Evolutionary conservation across 2,797 vertebrate genomes (phyloP), one percentile per base, ranked within the genome.

Genomic region (Eremophila alpestris): DNA sequence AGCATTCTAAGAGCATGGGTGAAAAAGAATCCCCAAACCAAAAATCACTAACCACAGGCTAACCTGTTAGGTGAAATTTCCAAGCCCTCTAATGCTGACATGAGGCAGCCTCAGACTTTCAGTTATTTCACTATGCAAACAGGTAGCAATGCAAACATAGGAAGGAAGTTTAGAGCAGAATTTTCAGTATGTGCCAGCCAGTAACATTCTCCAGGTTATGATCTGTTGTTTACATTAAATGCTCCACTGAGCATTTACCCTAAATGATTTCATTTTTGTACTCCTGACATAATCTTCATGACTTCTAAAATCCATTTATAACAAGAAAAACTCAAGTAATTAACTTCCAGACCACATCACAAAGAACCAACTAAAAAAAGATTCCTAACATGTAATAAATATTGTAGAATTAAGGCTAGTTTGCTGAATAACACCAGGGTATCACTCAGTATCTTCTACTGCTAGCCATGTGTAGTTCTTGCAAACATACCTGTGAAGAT

Each of bases 401-500:
- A 88, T 7, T 49, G n/a, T 34, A 84, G n/a, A 90, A 94, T 60
- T 78, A 92, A 74, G 38, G 29, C 45, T 94, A 92, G 13, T 82
- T 56, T 76, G 43, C 65, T 74, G 41, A 92, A 54, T 75, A 93
- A 94, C 82, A 91, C 63, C 27, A 43, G 63, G 60, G 63, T 69
- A 51, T 91, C 79, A 87, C 86, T 97, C 92, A 91, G 89, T 90
- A 95, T 71, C 83, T 85, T 93, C 45, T 81, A 69, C 59, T 75
- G 70, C 41, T 77, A 73, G 83, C 51, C 73, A 71, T 64, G 45
- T 89, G 87, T 87, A 94, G 77, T 60, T 84, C 67, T 76, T 81
- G 51, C 77, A 86, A 87, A 73, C 63, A 70, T 52, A 84, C 63
- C 83, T 92, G 68, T 51, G 52, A 22, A 74, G 70, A 3, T 83